Evolutionary conservation across 35 echinoderm and acorn worm genomes (phyloP).

Genomic region (Amphiura filiformis): DNA sequence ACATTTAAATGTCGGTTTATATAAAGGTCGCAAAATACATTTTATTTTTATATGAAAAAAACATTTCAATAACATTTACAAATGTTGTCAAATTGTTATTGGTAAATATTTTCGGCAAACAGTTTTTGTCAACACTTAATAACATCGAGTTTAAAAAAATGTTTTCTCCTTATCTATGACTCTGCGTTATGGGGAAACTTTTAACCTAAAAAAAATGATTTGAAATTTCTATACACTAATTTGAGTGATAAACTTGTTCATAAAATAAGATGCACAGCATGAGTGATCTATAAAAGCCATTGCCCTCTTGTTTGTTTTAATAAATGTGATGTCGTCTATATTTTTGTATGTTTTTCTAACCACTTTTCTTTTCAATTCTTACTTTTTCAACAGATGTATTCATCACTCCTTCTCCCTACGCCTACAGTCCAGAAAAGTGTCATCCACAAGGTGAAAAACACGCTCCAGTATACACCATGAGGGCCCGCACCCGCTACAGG

Average conservation of each 20-base stretch:
- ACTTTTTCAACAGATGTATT: constrained; percentile 77
- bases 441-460: constrained; percentile 97
- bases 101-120: background rate
- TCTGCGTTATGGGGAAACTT: background rate
- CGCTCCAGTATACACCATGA: background rate
- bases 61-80: background rate
- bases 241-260: background rate
- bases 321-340: too few species aligned
- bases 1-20: too few species aligned
- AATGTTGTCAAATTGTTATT: too few species aligned
- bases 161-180: too few species aligned
- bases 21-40: background rate
- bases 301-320: too few species aligned
- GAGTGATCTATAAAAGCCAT: background rate
- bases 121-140: background rate
- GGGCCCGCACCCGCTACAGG: constrained; percentile 70
- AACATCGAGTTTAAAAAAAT: background rate
- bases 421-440: constrained; percentile 91
- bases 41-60: background rate
- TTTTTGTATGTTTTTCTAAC: background rate
- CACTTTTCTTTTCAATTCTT: background rate
- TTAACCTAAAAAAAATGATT: background rate
- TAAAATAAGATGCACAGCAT: background rate
- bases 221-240: background rate
- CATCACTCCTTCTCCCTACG: constrained; percentile 86